Evolutionary conservation across 2,113 vertebrate species (phyloP).

Genomic region (Gasterosteus aculeatus): DNA sequence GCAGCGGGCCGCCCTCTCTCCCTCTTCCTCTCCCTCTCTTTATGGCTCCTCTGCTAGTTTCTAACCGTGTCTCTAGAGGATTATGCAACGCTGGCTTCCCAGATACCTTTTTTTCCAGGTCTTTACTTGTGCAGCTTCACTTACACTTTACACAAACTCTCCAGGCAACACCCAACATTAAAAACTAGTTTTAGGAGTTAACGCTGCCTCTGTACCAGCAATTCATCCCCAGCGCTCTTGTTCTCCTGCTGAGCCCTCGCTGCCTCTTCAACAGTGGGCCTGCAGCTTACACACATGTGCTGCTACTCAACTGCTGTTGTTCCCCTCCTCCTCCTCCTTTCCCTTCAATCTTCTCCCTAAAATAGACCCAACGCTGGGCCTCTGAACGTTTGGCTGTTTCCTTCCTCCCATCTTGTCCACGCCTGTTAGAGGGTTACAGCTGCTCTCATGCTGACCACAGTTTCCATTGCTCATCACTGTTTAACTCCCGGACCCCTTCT

Average conservation of each 20-base stretch:
- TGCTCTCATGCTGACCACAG: conserved; percentile 74
- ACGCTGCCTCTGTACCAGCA: conserved; percentile 53
- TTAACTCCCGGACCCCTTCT: conserved; percentile 75
- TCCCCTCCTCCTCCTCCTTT: conserved; percentile 25
- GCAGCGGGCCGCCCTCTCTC: conserved; percentile 38
- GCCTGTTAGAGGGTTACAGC: conserved; percentile 76
- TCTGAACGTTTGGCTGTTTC: conserved; percentile 71
- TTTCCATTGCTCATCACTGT: conserved; percentile 81
- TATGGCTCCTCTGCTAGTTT: conserved; percentile 43
- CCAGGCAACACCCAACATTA: conserved; percentile 67
- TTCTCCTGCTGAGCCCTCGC: conserved; percentile 57
- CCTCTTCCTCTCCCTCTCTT: conserved; percentile 23
- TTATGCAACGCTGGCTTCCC: conserved; percentile 69
- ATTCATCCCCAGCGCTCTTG: conserved; percentile 49
- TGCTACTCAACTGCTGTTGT: conserved; percentile 53
- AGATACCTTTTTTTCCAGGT: conserved; percentile 64
- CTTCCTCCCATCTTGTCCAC: conserved; percentile 74
- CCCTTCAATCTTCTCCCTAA: conserved; percentile 64
- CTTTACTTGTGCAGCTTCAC: conserved; percentile 55
- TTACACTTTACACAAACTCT: conserved; percentile 65
- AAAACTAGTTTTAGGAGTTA: conserved; percentile 63
- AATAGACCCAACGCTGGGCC: conserved; percentile 76
- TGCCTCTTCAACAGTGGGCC: conserved; percentile 51
- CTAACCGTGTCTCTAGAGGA: conserved; percentile 60
- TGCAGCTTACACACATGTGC: conserved; percentile 68